Conservation (phyloP, 2,888 invertebrate species). For the Leptogaster cylindrica region DNA sequence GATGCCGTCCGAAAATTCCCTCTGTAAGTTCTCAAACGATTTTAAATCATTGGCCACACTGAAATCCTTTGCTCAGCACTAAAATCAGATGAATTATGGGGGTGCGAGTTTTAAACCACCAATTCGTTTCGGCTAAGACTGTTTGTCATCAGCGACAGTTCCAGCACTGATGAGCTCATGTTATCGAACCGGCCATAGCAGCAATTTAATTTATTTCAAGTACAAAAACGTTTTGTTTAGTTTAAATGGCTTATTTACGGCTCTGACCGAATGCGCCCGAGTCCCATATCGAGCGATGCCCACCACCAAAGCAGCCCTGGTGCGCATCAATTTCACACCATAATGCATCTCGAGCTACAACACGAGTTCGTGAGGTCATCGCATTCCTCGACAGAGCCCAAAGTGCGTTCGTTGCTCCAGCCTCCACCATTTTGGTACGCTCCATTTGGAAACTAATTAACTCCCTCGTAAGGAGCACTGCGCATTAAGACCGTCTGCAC, state of each 20-base stretch:
- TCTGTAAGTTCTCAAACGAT: too few species aligned
- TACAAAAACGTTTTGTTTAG: background rate
- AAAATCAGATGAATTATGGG: too few species aligned
- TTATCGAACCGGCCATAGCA: background rate
- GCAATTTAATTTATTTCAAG: constrained; percentile 7
- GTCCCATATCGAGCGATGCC: background rate
- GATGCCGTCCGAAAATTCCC: too few species aligned
- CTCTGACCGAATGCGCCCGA: background rate
- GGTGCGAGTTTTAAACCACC: too few species aligned
- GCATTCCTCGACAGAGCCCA: background rate
- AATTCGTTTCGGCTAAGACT: too few species aligned
- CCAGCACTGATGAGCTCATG: background rate
- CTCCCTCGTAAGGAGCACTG: background rate
- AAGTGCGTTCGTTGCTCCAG: background rate
- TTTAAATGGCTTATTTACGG: background rate
- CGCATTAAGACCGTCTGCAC: background rate
- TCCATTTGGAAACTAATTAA: background rate
- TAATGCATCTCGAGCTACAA: constrained; percentile 23
- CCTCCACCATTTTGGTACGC: background rate
- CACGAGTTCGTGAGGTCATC: constrained; percentile 29
- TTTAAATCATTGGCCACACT: too few species aligned
- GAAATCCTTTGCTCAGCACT: too few species aligned
- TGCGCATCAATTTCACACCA: constrained; percentile 4
- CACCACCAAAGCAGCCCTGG: constrained; percentile 7
- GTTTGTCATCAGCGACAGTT: background rate